These are phyloP conservation scores for Heteractis magnifica DNA, from an alignment of 92 coral and sea anemone genomes.

Conservation along the genomic window DNA sequence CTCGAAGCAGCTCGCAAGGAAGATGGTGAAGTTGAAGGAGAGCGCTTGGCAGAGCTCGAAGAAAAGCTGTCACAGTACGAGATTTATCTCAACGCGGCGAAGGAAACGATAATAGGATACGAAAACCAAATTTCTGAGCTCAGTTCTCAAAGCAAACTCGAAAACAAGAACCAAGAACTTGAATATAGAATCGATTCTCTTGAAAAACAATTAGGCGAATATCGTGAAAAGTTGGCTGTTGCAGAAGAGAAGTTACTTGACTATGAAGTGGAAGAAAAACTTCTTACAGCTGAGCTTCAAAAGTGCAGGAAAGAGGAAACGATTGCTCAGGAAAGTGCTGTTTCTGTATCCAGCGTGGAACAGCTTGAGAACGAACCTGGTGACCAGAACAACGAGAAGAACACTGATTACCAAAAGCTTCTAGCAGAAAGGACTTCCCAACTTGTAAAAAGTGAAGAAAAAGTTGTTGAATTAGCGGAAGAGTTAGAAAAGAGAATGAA, in stretches of 20 bases:
- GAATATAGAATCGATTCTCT: slow-evolving; percentile 48
- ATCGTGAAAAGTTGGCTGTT: slow-evolving; percentile 44
- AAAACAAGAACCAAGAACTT: slow-evolving; percentile 37
- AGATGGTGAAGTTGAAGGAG: not conserved
- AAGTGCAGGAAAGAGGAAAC: slow-evolving; percentile 43
- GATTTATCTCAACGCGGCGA: slow-evolving; percentile 3
- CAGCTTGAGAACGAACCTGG: slow-evolving; percentile 7
- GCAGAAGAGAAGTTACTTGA: slow-evolving; percentile 63
- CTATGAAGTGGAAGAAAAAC: slow-evolving; percentile 69
- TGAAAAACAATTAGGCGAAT: slow-evolving; percentile 54
- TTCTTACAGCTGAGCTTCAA: slow-evolving; percentile 64
- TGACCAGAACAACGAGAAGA: slow-evolving; percentile 1
- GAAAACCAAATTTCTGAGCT: slow-evolving; percentile 36
- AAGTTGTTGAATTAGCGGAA: slow-evolving; percentile 83
- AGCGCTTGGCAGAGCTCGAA: slow-evolving; percentile 14
- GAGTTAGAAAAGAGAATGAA: slow-evolving; percentile 75
- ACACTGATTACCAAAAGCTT: slow-evolving; percentile 43
- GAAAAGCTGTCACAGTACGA: slow-evolving; percentile 20
- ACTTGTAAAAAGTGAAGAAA: slow-evolving; percentile 66
- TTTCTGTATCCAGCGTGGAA: slow-evolving; percentile 12
- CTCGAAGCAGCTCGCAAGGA: slow-evolving; percentile 1
- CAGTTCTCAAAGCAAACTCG: slow-evolving; percentile 50
- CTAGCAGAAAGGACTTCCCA: slow-evolving; percentile 45
- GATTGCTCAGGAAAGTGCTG: slow-evolving; percentile 1
- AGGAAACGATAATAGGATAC: slow-evolving; percentile 41